Evolutionary conservation across 2,113 vertebrate genomes (phyloP).

Genomic region (Perca schrenkii): DNA sequence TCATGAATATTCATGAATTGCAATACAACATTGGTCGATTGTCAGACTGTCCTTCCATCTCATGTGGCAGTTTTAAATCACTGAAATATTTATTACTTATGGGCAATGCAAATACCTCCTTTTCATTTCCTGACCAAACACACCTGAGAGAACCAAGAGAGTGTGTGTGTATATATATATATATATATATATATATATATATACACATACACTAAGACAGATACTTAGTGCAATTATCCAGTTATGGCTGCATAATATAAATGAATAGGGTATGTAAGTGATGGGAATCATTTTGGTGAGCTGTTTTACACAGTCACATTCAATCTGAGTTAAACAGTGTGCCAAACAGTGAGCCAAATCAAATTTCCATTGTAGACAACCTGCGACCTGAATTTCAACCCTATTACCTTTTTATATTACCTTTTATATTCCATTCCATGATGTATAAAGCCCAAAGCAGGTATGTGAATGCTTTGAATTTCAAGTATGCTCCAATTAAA

Average conservation of each 20-base stretch:
- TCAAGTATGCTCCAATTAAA: slow-evolving; percentile 69
- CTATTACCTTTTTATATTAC: not conserved
- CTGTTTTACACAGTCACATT: slow-evolving; percentile 20
- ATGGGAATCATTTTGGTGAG: slow-evolving; percentile 9
- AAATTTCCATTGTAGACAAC: not conserved
- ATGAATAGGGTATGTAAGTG: slow-evolving; percentile 11
- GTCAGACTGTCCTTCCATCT: slow-evolving; percentile 79
- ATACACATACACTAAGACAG: not conserved
- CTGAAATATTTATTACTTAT: slow-evolving; percentile 82
- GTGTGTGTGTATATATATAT: too few species aligned
- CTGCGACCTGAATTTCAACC: slow-evolving; percentile 14
- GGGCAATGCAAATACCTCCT: slow-evolving; percentile 58
- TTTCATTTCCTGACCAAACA: slow-evolving; percentile 80
- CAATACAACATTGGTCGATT: slow-evolving; percentile 78
- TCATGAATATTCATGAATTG: slow-evolving; percentile 82
- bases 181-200: too few species aligned
- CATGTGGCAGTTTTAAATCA: slow-evolving; percentile 81
- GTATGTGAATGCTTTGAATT: slow-evolving; percentile 69
- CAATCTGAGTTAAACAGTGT: slow-evolving; percentile 2
- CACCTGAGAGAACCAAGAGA: slow-evolving; percentile 61
- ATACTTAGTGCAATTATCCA: slow-evolving; percentile 47
- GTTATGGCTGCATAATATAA: slow-evolving; percentile 43
- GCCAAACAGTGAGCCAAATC: not conserved
- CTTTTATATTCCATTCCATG: not conserved
- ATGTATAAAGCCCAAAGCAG: slow-evolving; percentile 42